Percentiles rank a stretch among this genome's conserved stretches.
Conservation (phyloP, 2,113 vertebrate species). For the Syngnathus typhle region DNA sequence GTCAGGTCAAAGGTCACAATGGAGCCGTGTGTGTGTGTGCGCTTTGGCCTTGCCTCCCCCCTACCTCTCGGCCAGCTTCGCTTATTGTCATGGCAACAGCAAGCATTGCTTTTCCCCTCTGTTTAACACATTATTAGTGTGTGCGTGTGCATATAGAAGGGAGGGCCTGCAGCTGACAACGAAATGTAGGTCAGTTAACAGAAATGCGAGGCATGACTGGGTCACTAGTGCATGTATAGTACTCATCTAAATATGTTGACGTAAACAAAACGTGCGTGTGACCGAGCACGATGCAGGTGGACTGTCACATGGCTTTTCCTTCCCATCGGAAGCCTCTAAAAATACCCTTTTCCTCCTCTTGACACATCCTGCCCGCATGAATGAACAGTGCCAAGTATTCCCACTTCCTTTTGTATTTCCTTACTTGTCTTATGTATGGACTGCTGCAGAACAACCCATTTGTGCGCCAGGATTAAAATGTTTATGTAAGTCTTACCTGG, state of each 20-base stretch:
- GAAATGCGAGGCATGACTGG: constrained; percentile 13
- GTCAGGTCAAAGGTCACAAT: constrained; percentile 45
- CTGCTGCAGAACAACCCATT: constrained; percentile 14
- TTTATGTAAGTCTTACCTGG: too few relatives aligned
- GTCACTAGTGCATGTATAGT: constrained; percentile 1
- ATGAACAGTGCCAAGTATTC: constrained; percentile 31
- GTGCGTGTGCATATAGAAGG: constrained; percentile 6
- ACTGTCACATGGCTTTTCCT: neutral
- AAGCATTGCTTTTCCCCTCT: constrained; percentile 45
- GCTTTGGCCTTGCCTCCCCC: constrained; percentile 10
- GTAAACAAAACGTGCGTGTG: constrained; percentile 2
- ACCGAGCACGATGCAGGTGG: neutral
- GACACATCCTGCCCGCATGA: constrained; percentile 60
- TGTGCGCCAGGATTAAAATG: neutral
- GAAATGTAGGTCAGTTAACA: constrained; percentile 59
- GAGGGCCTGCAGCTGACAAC: constrained; percentile 27
- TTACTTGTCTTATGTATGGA: constrained; percentile 17
- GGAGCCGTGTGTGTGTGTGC: constrained; percentile 24
- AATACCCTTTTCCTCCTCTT: constrained; percentile 61
- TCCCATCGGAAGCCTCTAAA: constrained; percentile 42
- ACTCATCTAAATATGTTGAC: neutral
- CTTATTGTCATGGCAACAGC: constrained; percentile 58
- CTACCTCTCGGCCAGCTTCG: constrained; percentile 3
- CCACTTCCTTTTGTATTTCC: constrained; percentile 28
- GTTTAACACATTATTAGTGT: constrained; percentile 41